Evolutionary conservation across 2,888 invertebrate species (phyloP), one percentile per base, ranked within the genome.

Genomic region (Tanypteryx hageni): DNA sequence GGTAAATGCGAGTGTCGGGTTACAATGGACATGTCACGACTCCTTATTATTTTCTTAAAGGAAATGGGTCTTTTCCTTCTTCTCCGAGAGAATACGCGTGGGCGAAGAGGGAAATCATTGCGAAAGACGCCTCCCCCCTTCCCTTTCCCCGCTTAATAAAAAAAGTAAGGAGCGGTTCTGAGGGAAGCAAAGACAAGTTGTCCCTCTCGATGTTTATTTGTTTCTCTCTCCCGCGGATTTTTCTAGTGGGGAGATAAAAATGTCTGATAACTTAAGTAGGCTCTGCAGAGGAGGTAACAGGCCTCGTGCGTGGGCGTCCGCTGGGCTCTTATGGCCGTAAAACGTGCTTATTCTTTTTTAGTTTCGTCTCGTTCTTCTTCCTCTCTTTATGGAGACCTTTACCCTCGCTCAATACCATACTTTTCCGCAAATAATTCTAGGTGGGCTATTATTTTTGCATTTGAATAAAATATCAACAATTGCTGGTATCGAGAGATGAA

Each of bases 251-350:
- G 76, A 76, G 76, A 76, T 76, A 76, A 76, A 76, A 76, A 76
- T 76, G 76, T 76, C 76, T 76, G 76, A 76, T 76, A 76, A 76
- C 76, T 76, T 76, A 76, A 76, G 76, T 76, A 76, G 76, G 76
- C 22, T 76, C 11, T 14, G 22, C 27, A 10, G 14, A 44, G 44
- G 44, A 44, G 44, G 44, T 44, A 44, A 44, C 44, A 16, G 64
- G 64, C 64, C 64, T 16, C 2, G 27, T 22, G 76, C 76, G 76
- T 76, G 76, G 76, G 76, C 76, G 76, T 13, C 8, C 27, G 0
- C 76, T 27, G 8, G 3, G 11, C 76, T 27, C 27, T 13, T 76
- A 44, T 44, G 44, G 44, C 44, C 44, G 44, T 44, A 44, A 44
- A 44, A 44, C 44, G 44, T 44, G 44, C 44, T 1, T 44, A 44